phyloP scores from a whole-genome alignment of 2,797 vertebrate genomes.

The Oryzias sinensis region DNA sequence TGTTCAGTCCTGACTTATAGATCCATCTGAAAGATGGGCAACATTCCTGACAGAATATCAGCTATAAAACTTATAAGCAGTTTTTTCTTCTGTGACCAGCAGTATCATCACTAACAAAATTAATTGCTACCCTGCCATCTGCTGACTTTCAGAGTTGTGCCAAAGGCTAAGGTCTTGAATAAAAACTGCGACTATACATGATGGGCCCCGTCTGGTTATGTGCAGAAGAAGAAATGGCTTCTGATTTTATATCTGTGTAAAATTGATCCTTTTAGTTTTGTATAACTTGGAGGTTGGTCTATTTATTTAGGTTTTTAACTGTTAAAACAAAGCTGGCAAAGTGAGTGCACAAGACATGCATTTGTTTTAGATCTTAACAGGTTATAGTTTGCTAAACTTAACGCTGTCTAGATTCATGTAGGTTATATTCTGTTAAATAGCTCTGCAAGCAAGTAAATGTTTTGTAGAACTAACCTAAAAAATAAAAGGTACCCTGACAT shows the following conservation, averaged over 20 bases:
- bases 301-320: too few species aligned
- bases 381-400: too few species aligned
- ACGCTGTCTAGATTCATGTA: background rate
- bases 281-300: background rate
- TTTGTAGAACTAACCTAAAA: too few species aligned
- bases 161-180: conserved; percentile 25
- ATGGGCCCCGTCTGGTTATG: background rate
- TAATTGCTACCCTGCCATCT: conserved; percentile 34
- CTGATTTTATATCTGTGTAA: background rate
- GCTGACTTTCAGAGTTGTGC: conserved; percentile 18
- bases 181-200: conserved; percentile 4
- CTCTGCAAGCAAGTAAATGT: too few species aligned
- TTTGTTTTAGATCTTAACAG: too few species aligned
- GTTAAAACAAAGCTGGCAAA: too few species aligned
- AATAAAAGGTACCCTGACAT: too few species aligned
- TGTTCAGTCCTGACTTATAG: too few species aligned
- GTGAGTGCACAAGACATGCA: too few species aligned
- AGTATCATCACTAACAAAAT: conserved; percentile 18
- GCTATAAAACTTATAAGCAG: background rate
- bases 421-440: too few species aligned
- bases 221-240: background rate
- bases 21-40: background rate
- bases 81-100: conserved; percentile 18
- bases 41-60: conserved; percentile 3
- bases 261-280: background rate